These are phyloP conservation scores for Otolemur crassicaudatus DNA, from an alignment of 2,797 vertebrate genomes.

Conservation along the genomic window DNA sequence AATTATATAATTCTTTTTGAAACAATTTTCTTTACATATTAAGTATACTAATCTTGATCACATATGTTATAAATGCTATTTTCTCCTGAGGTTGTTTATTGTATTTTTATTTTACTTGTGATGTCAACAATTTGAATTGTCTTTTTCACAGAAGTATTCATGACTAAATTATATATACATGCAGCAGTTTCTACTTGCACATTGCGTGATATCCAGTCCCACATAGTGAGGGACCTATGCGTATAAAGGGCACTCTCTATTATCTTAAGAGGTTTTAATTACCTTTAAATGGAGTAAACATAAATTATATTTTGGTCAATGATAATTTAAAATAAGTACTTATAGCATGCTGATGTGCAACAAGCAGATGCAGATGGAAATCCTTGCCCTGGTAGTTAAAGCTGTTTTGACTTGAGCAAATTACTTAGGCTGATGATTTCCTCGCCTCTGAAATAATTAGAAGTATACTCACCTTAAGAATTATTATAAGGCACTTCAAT, in stretches of 20 bases:
- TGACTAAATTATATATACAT: not conserved
- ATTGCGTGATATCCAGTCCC: not conserved
- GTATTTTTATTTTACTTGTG: not conserved
- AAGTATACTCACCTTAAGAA: not conserved
- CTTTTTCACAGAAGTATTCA: not conserved
- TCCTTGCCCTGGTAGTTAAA: not conserved
- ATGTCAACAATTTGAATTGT: not conserved
- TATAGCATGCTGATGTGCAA: not conserved
- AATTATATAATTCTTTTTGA: not conserved
- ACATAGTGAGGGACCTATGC: not conserved
- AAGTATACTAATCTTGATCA: not conserved
- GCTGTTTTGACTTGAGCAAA: not conserved
- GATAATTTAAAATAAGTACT: constrained; percentile 8
- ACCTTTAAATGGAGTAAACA: not conserved
- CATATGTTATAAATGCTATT: not conserved
- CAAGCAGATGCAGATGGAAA: not conserved
- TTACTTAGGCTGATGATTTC: not conserved
- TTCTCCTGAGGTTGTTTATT: not conserved
- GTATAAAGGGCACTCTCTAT: not conserved
- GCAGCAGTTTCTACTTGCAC: not conserved
- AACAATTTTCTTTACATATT: not conserved
- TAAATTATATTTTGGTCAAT: not conserved
- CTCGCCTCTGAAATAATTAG: not conserved
- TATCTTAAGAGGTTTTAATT: not conserved
- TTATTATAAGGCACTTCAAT: not conserved